A percentile compares a stretch with the other conserved stretches of the same genome.
Conservation (phyloP, 2,797 vertebrate genomes). For the Siniperca obscura region DNA sequence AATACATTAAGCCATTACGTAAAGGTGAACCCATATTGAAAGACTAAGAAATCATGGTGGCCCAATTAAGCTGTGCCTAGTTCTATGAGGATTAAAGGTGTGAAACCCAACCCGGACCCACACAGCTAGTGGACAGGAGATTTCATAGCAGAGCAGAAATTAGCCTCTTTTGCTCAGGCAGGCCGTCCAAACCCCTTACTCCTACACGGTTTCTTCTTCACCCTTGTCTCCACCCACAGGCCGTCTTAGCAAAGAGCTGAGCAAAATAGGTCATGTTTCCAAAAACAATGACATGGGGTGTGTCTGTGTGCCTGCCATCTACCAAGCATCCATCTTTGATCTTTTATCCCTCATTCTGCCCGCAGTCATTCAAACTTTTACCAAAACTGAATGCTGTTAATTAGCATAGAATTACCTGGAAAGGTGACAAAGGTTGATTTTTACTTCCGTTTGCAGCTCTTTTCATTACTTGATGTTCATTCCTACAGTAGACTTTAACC, state of each 20-base stretch:
- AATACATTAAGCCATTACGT: not conserved
- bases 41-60: slow-evolving; percentile 12
- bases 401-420: slow-evolving; percentile 21
- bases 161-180: slow-evolving; percentile 36
- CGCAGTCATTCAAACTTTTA: slow-evolving; percentile 4
- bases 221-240: slow-evolving; percentile 57
- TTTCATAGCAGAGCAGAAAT: slow-evolving; percentile 58
- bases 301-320: slow-evolving; percentile 54
- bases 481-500: not conserved
- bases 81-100: slow-evolving; percentile 26
- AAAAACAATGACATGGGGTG: slow-evolving; percentile 75
- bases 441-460: not conserved
- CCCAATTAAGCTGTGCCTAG: slow-evolving; percentile 11
- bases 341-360: slow-evolving; percentile 36
- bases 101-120: slow-evolving; percentile 22
- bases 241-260: slow-evolving; percentile 51
- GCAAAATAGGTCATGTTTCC: slow-evolving; percentile 83
- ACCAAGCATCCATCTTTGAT: slow-evolving; percentile 46
- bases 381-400: slow-evolving; percentile 6
- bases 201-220: slow-evolving; percentile 51
- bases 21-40: slow-evolving; percentile 13
- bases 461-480: not conserved
- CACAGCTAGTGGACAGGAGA: not conserved
- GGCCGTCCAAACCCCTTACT: slow-evolving; percentile 41
- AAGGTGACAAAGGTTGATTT: slow-evolving; percentile 21